Evolutionary conservation across 1,140 invertebrate genomes (phyloP), one percentile per base, ranked within the genome.

Genomic region (Carcinoscorpius rotundicauda): DNA sequence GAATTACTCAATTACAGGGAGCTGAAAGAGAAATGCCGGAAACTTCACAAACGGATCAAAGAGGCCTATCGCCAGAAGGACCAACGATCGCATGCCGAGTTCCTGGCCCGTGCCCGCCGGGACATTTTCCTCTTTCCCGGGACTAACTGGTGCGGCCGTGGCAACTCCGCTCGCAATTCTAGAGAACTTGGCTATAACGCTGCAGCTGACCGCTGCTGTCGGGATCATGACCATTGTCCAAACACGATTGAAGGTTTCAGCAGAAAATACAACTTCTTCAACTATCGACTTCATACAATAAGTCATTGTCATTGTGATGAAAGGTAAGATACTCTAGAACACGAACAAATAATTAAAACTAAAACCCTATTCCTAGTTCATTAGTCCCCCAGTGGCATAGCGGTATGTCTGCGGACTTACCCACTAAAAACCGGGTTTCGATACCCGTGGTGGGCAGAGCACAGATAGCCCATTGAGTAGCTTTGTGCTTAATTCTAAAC

Each of bases 221-320:
- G 91, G 4, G 82, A 83, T 66, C 91, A 94, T 76, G 91, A 94
- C 74, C 77, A 83, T 10, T 94, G 91, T 75, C 87, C 87, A 0
- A 85, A 85, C 77, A 88, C 83, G 80, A 91, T 93, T 64, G 83
- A 83, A 4, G 84, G 83, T 3, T 84, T 91, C 74, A 82, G 86
- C 71, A 83, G 82, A 65, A 87, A 87, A 72, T 93, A 86, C 71
- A 86, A 87, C 29, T 75, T 89, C 10, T 89, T 87, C 80, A 93
- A 94, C 76, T 91, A 85, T 84, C 79, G 88, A 51, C 80, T 90
- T 58, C 88, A 88, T 71, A 92, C 89, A 3, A 78, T 93, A 49
- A 91, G 89, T 83, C 88, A 93, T 74, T 93, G 91, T 76, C 79
- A 84, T 66, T 94, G 90, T 74, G 90, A 94, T 75, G 85, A 89